Percentiles rank a stretch among this genome's conserved stretches.
Evolutionary conservation across 2,888 invertebrate species (phyloP).

Genomic region (Cryptosula pallasiana): DNA sequence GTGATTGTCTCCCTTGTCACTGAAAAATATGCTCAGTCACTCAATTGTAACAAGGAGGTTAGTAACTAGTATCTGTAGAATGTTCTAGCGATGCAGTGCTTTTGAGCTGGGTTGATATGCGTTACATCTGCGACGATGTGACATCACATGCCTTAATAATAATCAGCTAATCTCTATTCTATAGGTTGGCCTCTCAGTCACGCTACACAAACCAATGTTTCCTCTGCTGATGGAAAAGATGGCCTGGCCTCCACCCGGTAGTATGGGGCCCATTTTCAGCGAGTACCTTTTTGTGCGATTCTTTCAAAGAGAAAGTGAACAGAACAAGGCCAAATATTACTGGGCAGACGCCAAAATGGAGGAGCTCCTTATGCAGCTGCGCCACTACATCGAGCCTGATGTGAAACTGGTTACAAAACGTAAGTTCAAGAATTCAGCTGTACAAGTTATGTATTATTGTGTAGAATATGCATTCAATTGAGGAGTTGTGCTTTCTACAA

Average conservation of each 20-base stretch:
- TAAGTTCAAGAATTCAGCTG: slow-evolving; percentile 28
- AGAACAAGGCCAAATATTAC: slow-evolving; percentile 34
- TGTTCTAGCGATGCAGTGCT: too few species aligned
- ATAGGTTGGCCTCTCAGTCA: slow-evolving; percentile 45
- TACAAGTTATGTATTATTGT: background rate
- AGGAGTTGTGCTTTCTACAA: too few species aligned
- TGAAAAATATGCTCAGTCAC: slow-evolving; percentile 46
- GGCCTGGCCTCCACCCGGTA: slow-evolving; percentile 48
- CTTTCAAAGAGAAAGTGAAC: slow-evolving; percentile 33
- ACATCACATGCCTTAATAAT: too few species aligned
- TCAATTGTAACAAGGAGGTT: slow-evolving; percentile 50
- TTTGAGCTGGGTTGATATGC: too few species aligned
- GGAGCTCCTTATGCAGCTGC: slow-evolving; percentile 47
- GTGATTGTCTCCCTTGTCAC: slow-evolving; percentile 42
- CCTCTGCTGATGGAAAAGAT: slow-evolving; percentile 47
- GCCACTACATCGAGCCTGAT: slow-evolving; percentile 38
- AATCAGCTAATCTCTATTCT: slow-evolving; percentile 1
- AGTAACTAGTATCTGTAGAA: too few species aligned
- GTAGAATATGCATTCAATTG: too few species aligned
- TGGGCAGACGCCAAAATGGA: slow-evolving; percentile 46
- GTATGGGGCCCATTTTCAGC: slow-evolving; percentile 50
- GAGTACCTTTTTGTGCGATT: slow-evolving; percentile 47
- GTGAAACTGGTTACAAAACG: slow-evolving; percentile 32
- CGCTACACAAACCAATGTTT: slow-evolving; percentile 44
- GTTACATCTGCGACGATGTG: too few species aligned